These are phyloP conservation scores for Microcaecilia unicolor DNA, from an alignment of 2,797 vertebrate species.

Conservation along the genomic window DNA sequence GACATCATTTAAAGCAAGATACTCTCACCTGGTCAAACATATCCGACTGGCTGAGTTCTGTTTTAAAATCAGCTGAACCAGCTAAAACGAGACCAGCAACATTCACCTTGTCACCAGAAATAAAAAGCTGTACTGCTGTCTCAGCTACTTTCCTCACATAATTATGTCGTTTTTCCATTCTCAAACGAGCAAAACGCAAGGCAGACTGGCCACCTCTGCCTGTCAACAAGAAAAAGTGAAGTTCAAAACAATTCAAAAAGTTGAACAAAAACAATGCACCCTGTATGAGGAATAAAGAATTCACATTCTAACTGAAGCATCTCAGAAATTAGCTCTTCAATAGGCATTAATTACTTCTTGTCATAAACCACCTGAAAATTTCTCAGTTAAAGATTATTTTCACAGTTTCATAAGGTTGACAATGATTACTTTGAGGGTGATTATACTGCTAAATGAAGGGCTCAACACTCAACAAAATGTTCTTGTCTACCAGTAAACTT, in stretches of 20 bases:
- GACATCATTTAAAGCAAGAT: too few relatives aligned
- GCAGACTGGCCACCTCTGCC: constrained; percentile 97
- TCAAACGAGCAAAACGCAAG: constrained; percentile 91
- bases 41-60: constrained; percentile 95
- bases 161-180: constrained; percentile 98
- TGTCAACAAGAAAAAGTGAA: constrained; percentile 22
- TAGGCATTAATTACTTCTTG: too few relatives aligned
- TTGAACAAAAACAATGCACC: background rate
- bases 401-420: too few relatives aligned
- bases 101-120: constrained; percentile 97
- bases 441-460: too few relatives aligned
- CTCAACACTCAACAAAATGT: too few relatives aligned
- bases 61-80: constrained; percentile 97
- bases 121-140: constrained; percentile 94
- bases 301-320: too few relatives aligned
- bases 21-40: constrained; percentile 97
- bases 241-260: background rate
- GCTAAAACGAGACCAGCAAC: constrained; percentile 95
- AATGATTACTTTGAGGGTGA: too few relatives aligned
- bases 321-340: too few relatives aligned
- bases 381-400: too few relatives aligned
- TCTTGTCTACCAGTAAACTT: too few relatives aligned
- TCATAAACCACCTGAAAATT: too few relatives aligned
- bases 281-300: too few relatives aligned
- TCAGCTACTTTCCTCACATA: constrained; percentile 97